phyloP scores from a whole-genome alignment of 1,140 invertebrate species.

The Heliconius congener region DNA sequence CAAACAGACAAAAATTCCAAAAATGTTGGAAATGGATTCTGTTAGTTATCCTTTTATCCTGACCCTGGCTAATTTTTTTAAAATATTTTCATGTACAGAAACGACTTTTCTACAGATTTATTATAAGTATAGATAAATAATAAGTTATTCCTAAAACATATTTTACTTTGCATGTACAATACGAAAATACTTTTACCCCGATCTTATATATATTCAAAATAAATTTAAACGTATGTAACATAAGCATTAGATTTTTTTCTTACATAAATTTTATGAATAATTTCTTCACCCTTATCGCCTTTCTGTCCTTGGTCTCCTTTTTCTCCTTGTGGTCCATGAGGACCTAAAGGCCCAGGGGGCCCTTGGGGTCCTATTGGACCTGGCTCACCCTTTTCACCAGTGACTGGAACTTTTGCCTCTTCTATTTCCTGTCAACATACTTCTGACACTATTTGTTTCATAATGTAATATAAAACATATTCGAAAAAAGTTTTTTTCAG shows the following conservation, averaged over 20 bases:
- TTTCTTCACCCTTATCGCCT: slow-evolving; percentile 36
- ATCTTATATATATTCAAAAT: too few relatives aligned
- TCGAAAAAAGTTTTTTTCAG: not conserved
- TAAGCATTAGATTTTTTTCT: not conserved
- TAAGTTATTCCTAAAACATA: too few relatives aligned
- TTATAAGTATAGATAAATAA: too few relatives aligned
- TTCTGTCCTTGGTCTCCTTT: slow-evolving; percentile 38
- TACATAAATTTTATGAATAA: slow-evolving; percentile 3
- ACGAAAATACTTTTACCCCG: too few relatives aligned
- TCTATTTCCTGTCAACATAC: slow-evolving; percentile 54
- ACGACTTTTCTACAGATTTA: too few relatives aligned
- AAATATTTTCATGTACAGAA: too few relatives aligned
- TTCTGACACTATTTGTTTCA: slow-evolving; percentile 39
- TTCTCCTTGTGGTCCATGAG: slow-evolving; percentile 29
- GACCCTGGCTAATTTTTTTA: too few relatives aligned
- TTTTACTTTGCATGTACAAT: too few relatives aligned
- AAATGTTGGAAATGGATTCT: too few relatives aligned
- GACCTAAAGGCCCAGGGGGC: slow-evolving; percentile 18
- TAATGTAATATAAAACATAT: not conserved
- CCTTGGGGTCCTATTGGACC: slow-evolving; percentile 43
- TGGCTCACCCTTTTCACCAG: slow-evolving; percentile 41
- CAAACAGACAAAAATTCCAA: too few relatives aligned
- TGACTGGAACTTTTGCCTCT: slow-evolving; percentile 39
- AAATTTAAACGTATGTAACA: too few relatives aligned
- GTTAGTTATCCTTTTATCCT: too few relatives aligned